Evolutionary conservation across 2,888 invertebrate genomes (phyloP).

Genomic region (Gastrophysa polygoni): DNA sequence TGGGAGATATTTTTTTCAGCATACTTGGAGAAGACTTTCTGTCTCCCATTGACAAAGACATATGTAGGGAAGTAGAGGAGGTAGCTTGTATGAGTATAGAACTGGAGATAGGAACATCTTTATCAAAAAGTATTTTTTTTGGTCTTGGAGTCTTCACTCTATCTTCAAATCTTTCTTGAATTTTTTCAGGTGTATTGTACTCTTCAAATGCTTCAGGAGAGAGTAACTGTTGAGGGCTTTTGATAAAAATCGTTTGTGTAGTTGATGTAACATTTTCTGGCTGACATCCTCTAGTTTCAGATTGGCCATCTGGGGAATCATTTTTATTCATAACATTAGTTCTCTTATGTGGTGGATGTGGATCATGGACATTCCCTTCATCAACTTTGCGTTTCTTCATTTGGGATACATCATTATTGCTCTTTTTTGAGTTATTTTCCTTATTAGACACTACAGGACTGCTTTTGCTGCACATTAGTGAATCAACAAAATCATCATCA

Average conservation of each 20-base stretch:
- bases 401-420: neutral
- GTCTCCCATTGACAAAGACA: neutral
- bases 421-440: conserved; percentile 6
- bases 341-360: conserved; percentile 24
- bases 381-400: conserved; percentile 21
- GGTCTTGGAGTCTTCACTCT: conserved; percentile 29
- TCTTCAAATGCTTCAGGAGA: conserved; percentile 27
- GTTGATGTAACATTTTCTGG: conserved; percentile 1
- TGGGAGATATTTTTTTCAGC: neutral
- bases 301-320: conserved; percentile 1
- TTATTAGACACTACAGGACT: neutral
- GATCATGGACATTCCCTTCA: conserved; percentile 9
- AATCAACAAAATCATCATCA: conserved; percentile 13
- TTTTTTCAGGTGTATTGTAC: conserved; percentile 31
- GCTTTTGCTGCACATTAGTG: neutral
- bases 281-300: conserved; percentile 16
- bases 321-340: conserved; percentile 8
- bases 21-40: neutral
- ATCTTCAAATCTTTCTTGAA: conserved; percentile 16
- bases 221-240: conserved; percentile 10
- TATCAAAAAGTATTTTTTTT: conserved; percentile 24
- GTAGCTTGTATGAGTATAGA: neutral
- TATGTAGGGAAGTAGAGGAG: neutral
- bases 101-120: neutral
- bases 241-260: conserved; percentile 26